Base-by-base conservation (phyloP, 2,113 vertebrate genomes). In the Chloropsis hardwickii region DNA sequence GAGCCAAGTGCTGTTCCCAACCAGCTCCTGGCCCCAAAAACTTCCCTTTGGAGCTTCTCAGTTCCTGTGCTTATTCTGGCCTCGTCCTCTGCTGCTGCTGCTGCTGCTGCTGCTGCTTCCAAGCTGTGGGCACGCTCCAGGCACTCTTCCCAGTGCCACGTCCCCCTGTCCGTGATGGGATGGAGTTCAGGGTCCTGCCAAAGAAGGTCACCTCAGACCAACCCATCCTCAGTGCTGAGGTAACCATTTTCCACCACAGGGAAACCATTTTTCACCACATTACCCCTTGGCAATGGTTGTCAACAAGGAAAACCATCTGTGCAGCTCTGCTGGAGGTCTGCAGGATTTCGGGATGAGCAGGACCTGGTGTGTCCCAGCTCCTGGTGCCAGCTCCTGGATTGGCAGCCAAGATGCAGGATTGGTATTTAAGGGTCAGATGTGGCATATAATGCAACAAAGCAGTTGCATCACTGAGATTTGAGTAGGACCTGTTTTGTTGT, bases 31-130 rank as follows among this genome's bases (percentile, higher is more conserved):
- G 95, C 78, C 78, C 65, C 37, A 6, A 0, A 72, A 93, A 10
- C 64, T 92, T 96, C 80, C 83, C 73, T 94, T 91, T 78, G 28
- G 83, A 84, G 40, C 79, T 95, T 86, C 61, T 94, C 40, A 22
- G 64, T 74, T 92, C 73, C 92, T 86, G 65, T 97, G 94, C 92
- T 97, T 97, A 88, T 91, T 91, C 91, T 97, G 96, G 95, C 92
- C 81, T 83, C 5, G 0, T 78, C 48, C 37, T 62, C 61, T 60
- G 44, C 74, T 69, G 42, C 51, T 79, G 48, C 54, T 73, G 40
- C 67, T 40, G 39, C 39, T 42, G 40, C 40, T 21, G 2, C 33
- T 4, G 1, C 69, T 56, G 35, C 12, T 91, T 48, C 74, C 78
- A 79, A 66, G 66, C 50, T 57, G 74, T 0, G 37, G 81, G 70